Evolutionary conservation across 64 coral and sea anemone genomes (phyloP), one percentile per base, ranked within the genome.

Genomic region (Hydrozoanthus tunicans): DNA sequence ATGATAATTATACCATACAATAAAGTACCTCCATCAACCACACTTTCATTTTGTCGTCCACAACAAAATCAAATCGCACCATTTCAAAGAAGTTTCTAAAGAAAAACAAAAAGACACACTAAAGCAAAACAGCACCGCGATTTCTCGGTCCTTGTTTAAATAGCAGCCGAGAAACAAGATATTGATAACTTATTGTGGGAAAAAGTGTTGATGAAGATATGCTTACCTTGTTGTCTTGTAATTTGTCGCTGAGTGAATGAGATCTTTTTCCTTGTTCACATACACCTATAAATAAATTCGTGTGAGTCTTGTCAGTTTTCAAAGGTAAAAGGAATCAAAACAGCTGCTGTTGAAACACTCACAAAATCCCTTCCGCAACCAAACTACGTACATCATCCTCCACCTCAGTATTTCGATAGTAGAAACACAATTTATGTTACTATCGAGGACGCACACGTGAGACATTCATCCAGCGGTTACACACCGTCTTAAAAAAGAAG

Each of bases 71-170:
- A 81, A 99, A 99, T 43, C 97, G 89, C 62, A 99, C 97, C 92
- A 99, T 70, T 77, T 99, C 97, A 90, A 99, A 99, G 83, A 99
- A 99, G 73, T 95, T 99, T 81, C 97, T 99, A 70, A 4, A 51
- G 71, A 24, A 4, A 77, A 86, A 89, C 43, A 11, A 62, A 58
- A 53, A 10, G 55, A 72, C 51, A 70, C 23, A 7, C 24, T 59
- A 23, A 32, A 75, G 1, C 20, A 20, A 11, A 75, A 67, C 17
- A 15, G 32, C 32, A 0, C 32, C 32, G 32, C 32, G 32, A 43
- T 43, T 43, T 43, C 32, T 43, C 32, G 32, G 0, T 43, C 32
- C 32, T 43, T 43, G 32, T 43, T 43, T 43, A 43, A 43, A 43
- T 43, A 43, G 32, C 32, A 43, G 32, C 32, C 32, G 32, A 43